phyloP scores from a whole-genome alignment of 2,113 vertebrate species.

The Nibea coibor region DNA sequence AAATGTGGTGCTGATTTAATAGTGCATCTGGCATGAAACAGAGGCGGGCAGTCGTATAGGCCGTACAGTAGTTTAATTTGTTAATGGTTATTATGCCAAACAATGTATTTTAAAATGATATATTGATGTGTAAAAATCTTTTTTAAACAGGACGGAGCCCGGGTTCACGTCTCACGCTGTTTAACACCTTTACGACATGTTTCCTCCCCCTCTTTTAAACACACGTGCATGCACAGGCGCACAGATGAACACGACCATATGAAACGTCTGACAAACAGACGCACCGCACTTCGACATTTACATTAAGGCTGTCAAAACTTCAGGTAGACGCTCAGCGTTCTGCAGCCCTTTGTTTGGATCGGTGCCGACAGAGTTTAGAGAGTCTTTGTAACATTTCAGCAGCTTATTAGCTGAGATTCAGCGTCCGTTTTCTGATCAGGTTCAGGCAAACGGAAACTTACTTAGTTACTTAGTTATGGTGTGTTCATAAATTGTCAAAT shows the following conservation, averaged over 20 bases:
- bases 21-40: constrained; percentile 37
- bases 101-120: constrained; percentile 7
- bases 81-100: constrained; percentile 30
- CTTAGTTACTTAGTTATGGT: no score
- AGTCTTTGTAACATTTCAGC: no score
- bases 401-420: no score
- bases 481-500: no score
- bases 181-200: background rate
- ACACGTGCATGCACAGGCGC: background rate
- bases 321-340: background rate
- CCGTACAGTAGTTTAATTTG: constrained; percentile 41
- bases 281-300: background rate
- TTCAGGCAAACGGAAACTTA: no score
- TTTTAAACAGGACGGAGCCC: background rate
- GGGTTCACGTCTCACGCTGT: background rate
- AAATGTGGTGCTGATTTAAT: constrained; percentile 65
- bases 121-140: background rate
- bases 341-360: no score
- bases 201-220: background rate
- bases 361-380: no score
- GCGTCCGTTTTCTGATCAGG: no score
- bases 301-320: background rate
- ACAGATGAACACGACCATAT: background rate
- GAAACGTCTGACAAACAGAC: background rate
- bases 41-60: constrained; percentile 8